Conservation (phyloP, 2,113 vertebrate species). For the Phoenicopterus ruber region DNA sequence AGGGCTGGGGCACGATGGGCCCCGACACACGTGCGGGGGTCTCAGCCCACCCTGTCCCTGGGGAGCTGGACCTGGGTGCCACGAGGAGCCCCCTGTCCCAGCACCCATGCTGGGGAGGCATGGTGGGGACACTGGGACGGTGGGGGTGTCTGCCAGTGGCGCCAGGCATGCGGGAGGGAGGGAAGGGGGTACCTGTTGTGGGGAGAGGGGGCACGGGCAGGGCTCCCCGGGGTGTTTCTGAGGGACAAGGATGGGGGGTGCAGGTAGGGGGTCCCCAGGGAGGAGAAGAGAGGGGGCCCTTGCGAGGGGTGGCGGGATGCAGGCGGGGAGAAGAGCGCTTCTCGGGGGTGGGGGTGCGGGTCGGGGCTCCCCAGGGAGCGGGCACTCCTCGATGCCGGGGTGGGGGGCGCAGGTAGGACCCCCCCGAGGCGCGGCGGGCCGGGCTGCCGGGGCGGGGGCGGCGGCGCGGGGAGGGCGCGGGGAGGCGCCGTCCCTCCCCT, state of each 20-base stretch:
- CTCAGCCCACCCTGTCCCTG: not conserved
- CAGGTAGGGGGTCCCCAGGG: not conserved
- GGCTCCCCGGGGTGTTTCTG: not conserved
- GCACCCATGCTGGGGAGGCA: not conserved
- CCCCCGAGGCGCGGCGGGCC: not conserved
- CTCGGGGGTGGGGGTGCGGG: not conserved
- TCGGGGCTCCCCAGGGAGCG: not conserved
- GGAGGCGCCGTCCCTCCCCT: not conserved
- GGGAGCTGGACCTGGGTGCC: not conserved
- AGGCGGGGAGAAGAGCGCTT: too few species aligned
- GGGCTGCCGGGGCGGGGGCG: not conserved
- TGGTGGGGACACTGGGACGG: not conserved
- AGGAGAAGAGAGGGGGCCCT: not conserved
- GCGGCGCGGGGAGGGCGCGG: not conserved
- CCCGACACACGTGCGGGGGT: fast-evolving
- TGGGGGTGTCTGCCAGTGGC: too few species aligned
- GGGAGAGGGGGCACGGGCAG: not conserved
- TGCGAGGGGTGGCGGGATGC: not conserved
- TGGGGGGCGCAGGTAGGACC: not conserved
- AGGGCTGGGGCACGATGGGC: not conserved
- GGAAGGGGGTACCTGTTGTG: not conserved
- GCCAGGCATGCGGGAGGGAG: not conserved
- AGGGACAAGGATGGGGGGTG: not conserved
- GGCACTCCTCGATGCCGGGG: too few species aligned
- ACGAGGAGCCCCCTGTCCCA: not conserved